Conservation (phyloP, 2,797 vertebrate species). For the Chelidonichthys spinosus region DNA sequence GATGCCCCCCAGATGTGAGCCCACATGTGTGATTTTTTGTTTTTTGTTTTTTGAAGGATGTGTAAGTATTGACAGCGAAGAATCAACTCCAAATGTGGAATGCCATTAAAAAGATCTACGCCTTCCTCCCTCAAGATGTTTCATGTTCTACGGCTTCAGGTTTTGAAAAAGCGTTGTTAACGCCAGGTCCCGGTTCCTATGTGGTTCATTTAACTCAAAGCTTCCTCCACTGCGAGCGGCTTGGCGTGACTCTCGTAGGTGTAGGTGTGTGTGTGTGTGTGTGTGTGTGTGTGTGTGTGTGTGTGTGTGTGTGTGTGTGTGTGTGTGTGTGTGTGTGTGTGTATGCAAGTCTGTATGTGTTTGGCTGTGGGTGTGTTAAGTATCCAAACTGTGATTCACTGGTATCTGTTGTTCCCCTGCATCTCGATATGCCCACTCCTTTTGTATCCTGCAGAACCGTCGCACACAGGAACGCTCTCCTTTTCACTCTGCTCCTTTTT, state of each 20-base stretch:
- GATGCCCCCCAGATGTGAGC: constrained; percentile 68
- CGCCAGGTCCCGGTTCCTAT: constrained; percentile 31
- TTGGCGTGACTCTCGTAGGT: constrained; percentile 37
- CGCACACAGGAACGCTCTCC: constrained; percentile 29
- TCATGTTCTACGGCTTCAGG: constrained; percentile 51
- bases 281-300: constrained; percentile 50
- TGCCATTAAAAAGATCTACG: constrained; percentile 70
- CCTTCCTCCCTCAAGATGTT: constrained; percentile 58
- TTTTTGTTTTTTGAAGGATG: constrained; percentile 35
- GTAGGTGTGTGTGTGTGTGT: constrained; percentile 29
- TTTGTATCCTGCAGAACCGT: constrained; percentile 39
- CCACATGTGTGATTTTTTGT: constrained; percentile 43
- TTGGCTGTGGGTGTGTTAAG: constrained; percentile 56
- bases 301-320: constrained; percentile 46
- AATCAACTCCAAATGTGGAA: constrained; percentile 57
- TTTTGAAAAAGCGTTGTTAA: constrained; percentile 45
- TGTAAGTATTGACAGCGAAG: constrained; percentile 49
- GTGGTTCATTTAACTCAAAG: constrained; percentile 43
- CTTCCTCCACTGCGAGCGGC: constrained; percentile 45
- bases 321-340: constrained; percentile 28
- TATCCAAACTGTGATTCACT: constrained; percentile 56
- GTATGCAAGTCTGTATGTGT: constrained; percentile 44
- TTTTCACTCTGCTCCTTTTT: constrained; percentile 16
- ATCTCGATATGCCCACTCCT: constrained; percentile 43
- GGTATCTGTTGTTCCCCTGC: constrained; percentile 43